These are phyloP conservation scores for Morphnarchus princeps DNA, from an alignment of 2,113 vertebrate species.

Conservation along the genomic window DNA sequence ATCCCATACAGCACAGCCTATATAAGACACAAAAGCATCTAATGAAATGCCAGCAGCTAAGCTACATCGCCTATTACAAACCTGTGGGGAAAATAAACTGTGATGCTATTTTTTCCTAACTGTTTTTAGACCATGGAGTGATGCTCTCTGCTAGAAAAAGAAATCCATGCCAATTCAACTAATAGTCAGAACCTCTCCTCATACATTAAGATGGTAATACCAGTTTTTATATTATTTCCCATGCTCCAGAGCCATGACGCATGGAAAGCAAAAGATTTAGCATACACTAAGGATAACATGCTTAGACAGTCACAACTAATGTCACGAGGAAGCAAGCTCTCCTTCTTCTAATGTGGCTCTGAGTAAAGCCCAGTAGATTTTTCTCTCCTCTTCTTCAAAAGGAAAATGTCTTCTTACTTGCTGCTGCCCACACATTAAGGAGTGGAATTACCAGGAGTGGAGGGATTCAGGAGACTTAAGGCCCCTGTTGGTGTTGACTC, in stretches of 20 bases:
- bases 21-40: neutral
- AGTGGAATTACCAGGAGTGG: neutral
- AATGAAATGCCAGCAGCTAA: neutral
- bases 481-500: neutral
- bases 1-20: neutral
- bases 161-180: neutral
- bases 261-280: neutral
- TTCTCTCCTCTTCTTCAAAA: neutral
- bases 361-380: slow-evolving; percentile 7
- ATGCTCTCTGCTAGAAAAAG: neutral
- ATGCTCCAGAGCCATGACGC: neutral
- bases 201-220: neutral
- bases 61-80: neutral
- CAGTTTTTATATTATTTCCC: neutral
- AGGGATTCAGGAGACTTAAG: neutral
- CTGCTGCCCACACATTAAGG: neutral
- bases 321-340: neutral
- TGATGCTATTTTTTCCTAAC: neutral
- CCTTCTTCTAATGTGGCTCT: neutral
- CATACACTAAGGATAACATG: neutral
- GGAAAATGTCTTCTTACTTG: neutral
- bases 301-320: neutral
- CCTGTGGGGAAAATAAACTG: neutral
- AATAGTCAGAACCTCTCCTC: neutral
- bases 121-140: neutral